These are phyloP conservation scores for Craterocephalus amniculus DNA, from an alignment of 2,797 vertebrate species.

Conservation along the genomic window DNA sequence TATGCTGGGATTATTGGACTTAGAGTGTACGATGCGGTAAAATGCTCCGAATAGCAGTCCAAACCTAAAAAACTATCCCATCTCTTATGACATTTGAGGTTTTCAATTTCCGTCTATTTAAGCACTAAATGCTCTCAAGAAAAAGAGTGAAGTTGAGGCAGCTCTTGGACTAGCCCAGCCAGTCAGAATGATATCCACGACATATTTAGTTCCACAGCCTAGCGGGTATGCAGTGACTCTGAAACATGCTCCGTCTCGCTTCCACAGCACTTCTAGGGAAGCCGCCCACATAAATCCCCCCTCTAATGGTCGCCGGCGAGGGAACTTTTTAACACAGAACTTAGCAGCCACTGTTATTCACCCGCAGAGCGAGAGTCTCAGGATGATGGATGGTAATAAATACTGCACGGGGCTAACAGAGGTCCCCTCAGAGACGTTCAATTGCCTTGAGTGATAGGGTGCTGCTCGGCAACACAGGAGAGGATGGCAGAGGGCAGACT, in stretches of 20 bases:
- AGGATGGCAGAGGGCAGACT: conserved; percentile 70
- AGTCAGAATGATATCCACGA: conserved; percentile 48
- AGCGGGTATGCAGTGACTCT: conserved; percentile 45
- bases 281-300: conserved; percentile 72
- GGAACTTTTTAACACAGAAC: conserved; percentile 78
- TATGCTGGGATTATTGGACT: conserved; percentile 28
- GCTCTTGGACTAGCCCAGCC: conserved; percentile 21
- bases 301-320: conserved; percentile 70
- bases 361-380: conserved; percentile 56
- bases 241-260: conserved; percentile 62
- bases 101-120: not conserved
- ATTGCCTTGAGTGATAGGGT: conserved; percentile 80
- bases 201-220: conserved; percentile 57
- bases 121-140: conserved; percentile 22
- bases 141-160: conserved; percentile 25
- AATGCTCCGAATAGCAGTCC: not conserved
- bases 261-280: conserved; percentile 60
- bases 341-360: conserved; percentile 75
- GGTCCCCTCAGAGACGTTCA: conserved; percentile 76
- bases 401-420: conserved; percentile 80
- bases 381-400: conserved; percentile 79
- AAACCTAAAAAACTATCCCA: not conserved
- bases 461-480: conserved; percentile 71
- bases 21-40: not conserved
- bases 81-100: not conserved